Conservation (phyloP, 2,888 invertebrate genomes). For the Ischnus inquisitorius region DNA sequence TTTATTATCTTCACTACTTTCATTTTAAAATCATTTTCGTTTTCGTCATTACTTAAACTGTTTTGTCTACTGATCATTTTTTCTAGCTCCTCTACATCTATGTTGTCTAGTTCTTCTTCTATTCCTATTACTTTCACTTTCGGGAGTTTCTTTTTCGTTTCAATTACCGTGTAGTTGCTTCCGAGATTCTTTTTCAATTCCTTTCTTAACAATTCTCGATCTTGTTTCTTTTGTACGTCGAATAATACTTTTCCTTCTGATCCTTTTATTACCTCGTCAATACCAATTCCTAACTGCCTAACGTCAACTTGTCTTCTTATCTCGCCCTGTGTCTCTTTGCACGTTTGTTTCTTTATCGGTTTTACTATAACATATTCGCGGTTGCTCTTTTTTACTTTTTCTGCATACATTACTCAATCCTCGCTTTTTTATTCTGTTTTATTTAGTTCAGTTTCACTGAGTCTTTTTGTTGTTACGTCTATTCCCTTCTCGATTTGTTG, state of each 20-base stretch:
- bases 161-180: constrained; percentile 45
- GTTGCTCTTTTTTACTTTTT: constrained; percentile 36
- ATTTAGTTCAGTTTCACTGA: neutral
- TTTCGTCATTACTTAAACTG: constrained; percentile 2
- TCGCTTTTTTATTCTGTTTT: constrained; percentile 5
- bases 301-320: constrained; percentile 61
- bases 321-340: constrained; percentile 50
- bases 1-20: constrained; percentile 32
- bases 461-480: no score
- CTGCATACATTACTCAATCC: constrained; percentile 17
- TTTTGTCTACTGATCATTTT: constrained; percentile 57
- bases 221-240: constrained; percentile 40
- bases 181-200: constrained; percentile 53
- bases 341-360: constrained; percentile 47
- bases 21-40: constrained; percentile 20
- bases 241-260: constrained; percentile 52
- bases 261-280: constrained; percentile 40
- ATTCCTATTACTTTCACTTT: constrained; percentile 58
- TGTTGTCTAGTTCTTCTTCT: constrained; percentile 41
- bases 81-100: constrained; percentile 41
- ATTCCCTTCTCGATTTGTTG: no score
- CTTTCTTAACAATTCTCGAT: constrained; percentile 41
- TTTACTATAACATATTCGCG: constrained; percentile 53
- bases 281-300: constrained; percentile 43
- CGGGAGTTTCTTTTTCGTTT: constrained; percentile 48